These are phyloP conservation scores for Pomatorhinus ruficollis DNA, from an alignment of 2,113 vertebrate species.

Conservation along the genomic window DNA sequence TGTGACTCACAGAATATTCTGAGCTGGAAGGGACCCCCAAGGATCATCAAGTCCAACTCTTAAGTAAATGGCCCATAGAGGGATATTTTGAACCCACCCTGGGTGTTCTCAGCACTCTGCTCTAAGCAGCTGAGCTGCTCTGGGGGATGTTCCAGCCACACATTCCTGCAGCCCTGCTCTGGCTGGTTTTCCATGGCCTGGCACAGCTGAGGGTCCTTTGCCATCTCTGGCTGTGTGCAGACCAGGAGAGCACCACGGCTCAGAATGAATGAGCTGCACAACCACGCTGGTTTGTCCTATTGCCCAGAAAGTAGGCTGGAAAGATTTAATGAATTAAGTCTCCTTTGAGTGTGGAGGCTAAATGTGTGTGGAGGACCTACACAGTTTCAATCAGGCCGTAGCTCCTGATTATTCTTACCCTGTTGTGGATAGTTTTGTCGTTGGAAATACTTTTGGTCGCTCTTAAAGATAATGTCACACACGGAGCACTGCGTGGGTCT, in stretches of 20 bases:
- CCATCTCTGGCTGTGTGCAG: neutral
- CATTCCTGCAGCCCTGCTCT: fast-evolving
- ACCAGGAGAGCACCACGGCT: neutral
- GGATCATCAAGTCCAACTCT: neutral
- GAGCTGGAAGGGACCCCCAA: neutral
- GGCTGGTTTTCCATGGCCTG: neutral
- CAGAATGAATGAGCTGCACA: neutral
- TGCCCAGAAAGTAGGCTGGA: neutral
- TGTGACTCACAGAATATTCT: neutral
- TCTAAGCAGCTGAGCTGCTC: neutral
- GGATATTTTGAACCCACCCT: neutral
- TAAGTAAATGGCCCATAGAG: neutral
- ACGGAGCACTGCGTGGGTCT: neutral
- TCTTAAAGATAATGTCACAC: neutral
- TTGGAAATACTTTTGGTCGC: neutral
- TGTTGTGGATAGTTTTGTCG: neutral
- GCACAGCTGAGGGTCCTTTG: neutral
- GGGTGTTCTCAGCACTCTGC: neutral
- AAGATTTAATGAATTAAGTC: neutral
- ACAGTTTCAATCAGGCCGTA: neutral
- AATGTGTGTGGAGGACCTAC: neutral
- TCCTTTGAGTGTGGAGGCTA: neutral
- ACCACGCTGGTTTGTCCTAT: neutral
- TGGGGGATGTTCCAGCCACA: neutral
- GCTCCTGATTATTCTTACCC: neutral